Conservation (phyloP, 1,140 invertebrate species). For the Batillaria attramentaria region DNA sequence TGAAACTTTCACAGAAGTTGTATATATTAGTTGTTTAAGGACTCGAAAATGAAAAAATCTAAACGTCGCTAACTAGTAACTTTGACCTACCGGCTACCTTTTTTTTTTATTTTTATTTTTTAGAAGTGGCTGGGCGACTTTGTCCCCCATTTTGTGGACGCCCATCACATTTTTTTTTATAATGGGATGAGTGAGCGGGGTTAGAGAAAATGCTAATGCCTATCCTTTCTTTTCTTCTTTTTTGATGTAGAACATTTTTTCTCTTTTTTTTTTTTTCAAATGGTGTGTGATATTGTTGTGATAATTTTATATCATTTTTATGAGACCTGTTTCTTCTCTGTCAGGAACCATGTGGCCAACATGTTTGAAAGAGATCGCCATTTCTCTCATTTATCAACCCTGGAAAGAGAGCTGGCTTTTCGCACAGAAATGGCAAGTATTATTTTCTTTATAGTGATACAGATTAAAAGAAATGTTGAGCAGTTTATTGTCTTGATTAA, state of each 20-base stretch:
- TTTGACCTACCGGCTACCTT: no score
- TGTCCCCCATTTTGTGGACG: no score
- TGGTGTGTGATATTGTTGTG: background rate
- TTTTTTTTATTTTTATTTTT: no score
- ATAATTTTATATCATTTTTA: background rate
- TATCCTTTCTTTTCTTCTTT: background rate
- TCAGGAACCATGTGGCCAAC: constrained; percentile 77
- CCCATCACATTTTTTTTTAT: background rate
- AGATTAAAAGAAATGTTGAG: no score
- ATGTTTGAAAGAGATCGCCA: constrained; percentile 86
- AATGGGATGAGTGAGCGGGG: background rate
- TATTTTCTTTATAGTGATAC: no score
- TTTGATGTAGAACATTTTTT: background rate
- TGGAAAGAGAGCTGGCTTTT: constrained; percentile 88
- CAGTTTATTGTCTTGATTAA: constrained; percentile 31
- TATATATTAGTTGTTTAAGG: no score
- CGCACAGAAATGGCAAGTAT: constrained; percentile 83
- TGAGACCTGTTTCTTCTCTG: constrained; percentile 30
- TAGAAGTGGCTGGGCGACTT: no score
- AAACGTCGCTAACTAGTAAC: no score
- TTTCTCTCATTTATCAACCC: constrained; percentile 86
- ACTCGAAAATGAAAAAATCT: no score
- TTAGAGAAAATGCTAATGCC: background rate
- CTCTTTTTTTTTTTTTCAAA: constrained; percentile 16
- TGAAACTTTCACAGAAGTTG: no score